These are phyloP conservation scores for Synergus laeviventris DNA, from an alignment of 2,888 invertebrate genomes.

Conservation along the genomic window DNA sequence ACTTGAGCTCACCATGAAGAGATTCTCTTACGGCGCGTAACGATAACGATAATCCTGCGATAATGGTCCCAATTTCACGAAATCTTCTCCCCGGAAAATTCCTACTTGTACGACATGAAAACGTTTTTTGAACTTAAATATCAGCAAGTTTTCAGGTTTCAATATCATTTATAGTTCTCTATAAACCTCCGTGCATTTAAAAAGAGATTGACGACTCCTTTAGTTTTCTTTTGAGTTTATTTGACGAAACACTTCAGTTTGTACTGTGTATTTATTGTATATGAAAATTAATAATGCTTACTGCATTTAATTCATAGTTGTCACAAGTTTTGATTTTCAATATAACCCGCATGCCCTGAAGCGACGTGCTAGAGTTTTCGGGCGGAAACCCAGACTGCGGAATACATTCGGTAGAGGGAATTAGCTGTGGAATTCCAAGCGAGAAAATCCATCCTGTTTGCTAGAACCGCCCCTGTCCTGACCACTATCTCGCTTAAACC, in stretches of 20 bases:
- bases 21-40: constrained; percentile 55
- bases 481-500: constrained; percentile 44
- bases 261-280: background rate
- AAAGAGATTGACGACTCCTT: background rate
- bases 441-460: constrained; percentile 59
- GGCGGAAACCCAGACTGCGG: constrained; percentile 42
- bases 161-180: background rate
- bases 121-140: background rate
- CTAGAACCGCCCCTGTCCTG: constrained; percentile 47
- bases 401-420: constrained; percentile 40
- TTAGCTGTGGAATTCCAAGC: constrained; percentile 46
- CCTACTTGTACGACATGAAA: constrained; percentile 7
- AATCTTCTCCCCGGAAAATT: constrained; percentile 51
- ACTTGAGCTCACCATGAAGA: constrained; percentile 47
- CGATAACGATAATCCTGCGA: constrained; percentile 61
- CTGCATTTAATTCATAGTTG: background rate
- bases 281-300: background rate
- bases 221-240: background rate
- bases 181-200: background rate
- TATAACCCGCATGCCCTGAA: background rate
- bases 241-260: background rate
- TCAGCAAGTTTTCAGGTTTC: background rate
- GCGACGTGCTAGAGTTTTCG: constrained; percentile 16
- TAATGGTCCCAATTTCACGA: constrained; percentile 58
- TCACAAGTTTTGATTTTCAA: background rate